These are phyloP conservation scores for Mormyrus iriodes DNA, from an alignment of 2,113 vertebrate species.

Conservation along the genomic window DNA sequence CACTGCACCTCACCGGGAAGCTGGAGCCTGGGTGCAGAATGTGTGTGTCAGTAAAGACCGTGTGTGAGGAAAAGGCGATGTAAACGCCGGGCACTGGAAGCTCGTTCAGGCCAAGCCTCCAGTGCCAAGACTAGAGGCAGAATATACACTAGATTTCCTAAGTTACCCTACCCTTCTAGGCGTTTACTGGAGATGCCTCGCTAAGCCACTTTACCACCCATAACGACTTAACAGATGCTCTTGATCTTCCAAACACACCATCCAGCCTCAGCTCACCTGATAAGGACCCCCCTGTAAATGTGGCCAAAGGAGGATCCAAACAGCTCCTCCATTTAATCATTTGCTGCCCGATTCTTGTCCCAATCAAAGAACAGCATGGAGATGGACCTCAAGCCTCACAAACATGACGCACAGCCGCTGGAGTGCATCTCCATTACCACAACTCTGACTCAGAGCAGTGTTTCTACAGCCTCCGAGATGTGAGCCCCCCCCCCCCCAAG, in stretches of 20 bases:
- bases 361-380: neutral
- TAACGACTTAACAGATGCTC: no score
- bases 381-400: neutral
- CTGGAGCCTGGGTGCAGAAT: neutral
- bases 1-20: neutral
- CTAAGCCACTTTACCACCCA: neutral
- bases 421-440: neutral
- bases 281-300: neutral
- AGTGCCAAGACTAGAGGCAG: neutral
- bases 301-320: neutral
- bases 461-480: neutral
- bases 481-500: constrained; percentile 31
- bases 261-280: neutral
- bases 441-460: neutral
- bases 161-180: neutral
- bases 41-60: neutral
- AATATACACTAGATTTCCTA: neutral
- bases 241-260: neutral
- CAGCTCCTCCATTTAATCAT: neutral
- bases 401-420: neutral
- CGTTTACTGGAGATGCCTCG: neutral
- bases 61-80: neutral
- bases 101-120: neutral
- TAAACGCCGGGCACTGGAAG: neutral
- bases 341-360: neutral